Conservation (phyloP, 2,888 invertebrate species). For the Scelioninae gen. 2 region DNA sequence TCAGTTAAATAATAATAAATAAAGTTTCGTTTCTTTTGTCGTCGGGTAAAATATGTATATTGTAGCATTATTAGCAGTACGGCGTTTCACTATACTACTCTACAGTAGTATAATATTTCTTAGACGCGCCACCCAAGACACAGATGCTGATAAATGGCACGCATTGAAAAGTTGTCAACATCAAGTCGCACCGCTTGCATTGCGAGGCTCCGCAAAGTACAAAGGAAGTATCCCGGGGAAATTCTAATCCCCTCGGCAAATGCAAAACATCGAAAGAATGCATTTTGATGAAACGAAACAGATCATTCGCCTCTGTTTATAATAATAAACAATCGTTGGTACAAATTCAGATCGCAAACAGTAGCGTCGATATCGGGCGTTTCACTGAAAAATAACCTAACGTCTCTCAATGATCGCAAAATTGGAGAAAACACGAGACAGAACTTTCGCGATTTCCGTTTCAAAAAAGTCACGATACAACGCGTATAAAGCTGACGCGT, state of each 20-base stretch:
- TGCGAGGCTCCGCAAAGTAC: conserved; percentile 16
- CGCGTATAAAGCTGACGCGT: too few relatives aligned
- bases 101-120: conserved; percentile 7
- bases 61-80: too few relatives aligned
- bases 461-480: too few relatives aligned
- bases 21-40: neutral
- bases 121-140: conserved; percentile 22
- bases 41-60: neutral
- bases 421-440: too few relatives aligned
- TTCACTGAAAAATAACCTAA: too few relatives aligned
- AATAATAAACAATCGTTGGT: too few relatives aligned
- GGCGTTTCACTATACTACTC: too few relatives aligned
- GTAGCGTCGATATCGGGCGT: too few relatives aligned
- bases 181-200: conserved; percentile 30
- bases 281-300: conserved; percentile 10
- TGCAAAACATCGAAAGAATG: conserved; percentile 27
- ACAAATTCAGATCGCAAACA: too few relatives aligned
- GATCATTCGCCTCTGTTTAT: neutral
- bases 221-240: conserved; percentile 31
- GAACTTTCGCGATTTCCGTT: too few relatives aligned
- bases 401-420: too few relatives aligned
- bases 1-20: conserved; percentile 13
- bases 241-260: conserved; percentile 28
- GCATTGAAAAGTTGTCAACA: conserved; percentile 43
- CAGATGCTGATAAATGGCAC: conserved; percentile 36